A percentile compares a stretch with the other conserved stretches of the same genome.
phyloP scores from a whole-genome alignment of 2,888 invertebrate species.

The Timema cristinae region DNA sequence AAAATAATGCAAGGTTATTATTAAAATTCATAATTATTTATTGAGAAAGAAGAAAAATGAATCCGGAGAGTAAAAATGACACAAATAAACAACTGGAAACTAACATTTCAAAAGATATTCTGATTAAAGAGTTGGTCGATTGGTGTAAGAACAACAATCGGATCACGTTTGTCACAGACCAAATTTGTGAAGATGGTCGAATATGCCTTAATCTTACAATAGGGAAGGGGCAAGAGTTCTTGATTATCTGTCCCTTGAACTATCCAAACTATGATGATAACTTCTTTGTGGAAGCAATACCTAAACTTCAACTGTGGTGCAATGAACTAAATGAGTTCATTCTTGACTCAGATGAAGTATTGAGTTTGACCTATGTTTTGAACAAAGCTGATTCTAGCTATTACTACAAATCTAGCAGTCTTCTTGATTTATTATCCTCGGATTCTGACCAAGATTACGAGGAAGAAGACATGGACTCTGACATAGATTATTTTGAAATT shows the following conservation, averaged over 20 bases:
- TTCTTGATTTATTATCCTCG: constrained; percentile 25
- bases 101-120: no score
- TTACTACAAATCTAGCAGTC: constrained; percentile 18
- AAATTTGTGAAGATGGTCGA: constrained; percentile 29
- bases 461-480: constrained; percentile 26
- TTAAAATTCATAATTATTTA: no score
- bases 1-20: no score
- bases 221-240: constrained; percentile 25
- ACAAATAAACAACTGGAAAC: no score
- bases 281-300: constrained; percentile 32
- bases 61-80: no score
- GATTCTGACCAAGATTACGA: constrained; percentile 18
- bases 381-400: constrained; percentile 28
- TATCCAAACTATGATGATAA: constrained; percentile 33
- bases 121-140: no score
- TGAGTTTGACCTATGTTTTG: constrained; percentile 27
- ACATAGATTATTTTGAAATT: constrained; percentile 28
- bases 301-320: constrained; percentile 33
- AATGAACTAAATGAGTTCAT: constrained; percentile 34
- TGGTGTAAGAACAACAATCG: constrained; percentile 8
- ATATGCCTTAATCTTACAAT: constrained; percentile 28
- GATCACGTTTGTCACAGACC: constrained; percentile 16
- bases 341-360: constrained; percentile 26
- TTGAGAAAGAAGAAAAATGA: no score
- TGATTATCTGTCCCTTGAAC: constrained; percentile 28